Evolutionary conservation across 2,888 invertebrate species (phyloP), one percentile per base, ranked within the genome.

Genomic region (Tenthredo amoena): DNA sequence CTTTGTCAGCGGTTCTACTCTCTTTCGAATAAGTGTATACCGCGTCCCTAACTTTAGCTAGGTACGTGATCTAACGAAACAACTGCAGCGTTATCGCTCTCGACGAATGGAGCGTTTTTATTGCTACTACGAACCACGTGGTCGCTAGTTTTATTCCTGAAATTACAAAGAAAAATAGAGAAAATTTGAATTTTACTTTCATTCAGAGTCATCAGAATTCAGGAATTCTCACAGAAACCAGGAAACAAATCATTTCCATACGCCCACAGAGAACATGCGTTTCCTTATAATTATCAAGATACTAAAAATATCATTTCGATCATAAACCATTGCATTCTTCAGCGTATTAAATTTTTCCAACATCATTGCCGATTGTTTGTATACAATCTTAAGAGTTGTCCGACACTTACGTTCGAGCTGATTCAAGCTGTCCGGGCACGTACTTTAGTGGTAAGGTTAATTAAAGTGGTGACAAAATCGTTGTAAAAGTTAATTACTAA

Each of bases 381-480:
- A 18, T 50, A 18, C 31, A 77, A 50, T 34, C 31, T 55, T 55
- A 15, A 55, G 40, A 9, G 7, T 55, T 3, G 26, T 77, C 18
- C 21, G 34, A 50, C 34, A 15, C 77, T 37, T 34, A 31, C 55
- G 77, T 77, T 77, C 26, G 7, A 18, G 50, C 77, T 77, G 55
- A 77, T 77, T 77, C 55, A 34, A 37, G n/a, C 31, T n/a, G n/a
- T 31, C 31, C 18, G 40, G 15, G 72, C 55, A 50, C 47, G 47
- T 77, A 37, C 43, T 40, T 47, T 31, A 47, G 31, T 55, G 34
- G 55, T 50, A 3, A 77, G 55, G 77, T 77, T 55, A 77, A 77
- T 77, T 77, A 55, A 77, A 55, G 50, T 77, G 55, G 47, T 77
- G 77, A 77, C 77, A 77, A 55, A 77, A 77, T 77, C 55, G 77